Evolutionary conservation across 2,797 vertebrate species (phyloP), one percentile per base, ranked within the genome.

Genomic region (Bucorvus abyssinicus): DNA sequence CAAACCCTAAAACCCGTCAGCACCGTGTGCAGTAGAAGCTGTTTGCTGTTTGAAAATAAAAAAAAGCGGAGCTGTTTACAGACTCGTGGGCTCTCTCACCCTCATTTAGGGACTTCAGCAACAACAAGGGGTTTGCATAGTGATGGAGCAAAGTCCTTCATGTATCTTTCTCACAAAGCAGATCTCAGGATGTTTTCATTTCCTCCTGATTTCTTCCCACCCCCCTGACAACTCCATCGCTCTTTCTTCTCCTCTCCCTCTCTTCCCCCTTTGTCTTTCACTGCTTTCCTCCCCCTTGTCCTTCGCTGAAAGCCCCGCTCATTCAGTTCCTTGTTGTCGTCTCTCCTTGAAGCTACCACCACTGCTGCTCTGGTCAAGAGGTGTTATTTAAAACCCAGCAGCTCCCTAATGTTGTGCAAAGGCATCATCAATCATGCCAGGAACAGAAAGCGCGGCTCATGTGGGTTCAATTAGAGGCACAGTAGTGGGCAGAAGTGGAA

Each of bases 381-480:
- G 96, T 96, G 96, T 97, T 97, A 95, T 96, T 97, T 97, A 96
- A 97, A 97, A 96, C 96, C 96, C 94, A 96, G 96, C 96, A 97
- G 95, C 96, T 96, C 96, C 95, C 95, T 95, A 95, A 96, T 94
- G 93, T 96, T 95, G 92, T 96, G 94, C 95, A 96, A 97, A 97
- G 90, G 96, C 94, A 94, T 97, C 97, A 97, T 97, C 96, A 97
- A 97, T 97, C 97, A 97, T 96, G 95, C 95, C 95, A 96, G 95
- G 93, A 96, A 96, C 96, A 96, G 95, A 96, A 97, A 96, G 96
- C 95, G 1, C 64, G 1, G 90, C 94, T 96, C 97, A 97, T 97
- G 97, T 98, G 98, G 96, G 96, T 98, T 98, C 96, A 98, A 98
- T 98, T 98, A 98, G 95, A 96, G 96, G 93, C 96, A 95, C 96